Percentiles rank a stretch among this genome's conserved stretches.
Conservation (phyloP, 2,888 invertebrate genomes). For the Troilus luridus region DNA sequence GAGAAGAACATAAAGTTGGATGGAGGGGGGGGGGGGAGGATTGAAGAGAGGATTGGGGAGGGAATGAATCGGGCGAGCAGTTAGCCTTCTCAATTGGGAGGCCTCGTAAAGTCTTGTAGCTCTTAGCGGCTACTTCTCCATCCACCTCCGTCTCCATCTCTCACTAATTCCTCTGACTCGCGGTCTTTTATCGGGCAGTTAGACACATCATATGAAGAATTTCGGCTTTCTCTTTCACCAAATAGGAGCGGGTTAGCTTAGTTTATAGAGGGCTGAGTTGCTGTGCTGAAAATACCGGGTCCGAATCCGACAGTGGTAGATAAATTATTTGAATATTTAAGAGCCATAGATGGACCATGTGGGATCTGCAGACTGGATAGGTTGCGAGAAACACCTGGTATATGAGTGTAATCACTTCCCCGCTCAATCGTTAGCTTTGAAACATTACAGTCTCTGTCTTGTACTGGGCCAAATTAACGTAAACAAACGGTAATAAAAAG, state of each 20-base stretch:
- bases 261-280: too few species aligned
- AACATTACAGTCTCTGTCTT: too few species aligned
- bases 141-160: neutral
- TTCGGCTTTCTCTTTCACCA: neutral
- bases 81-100: neutral
- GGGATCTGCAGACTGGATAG: too few species aligned
- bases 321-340: too few species aligned
- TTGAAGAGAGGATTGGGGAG: constrained; percentile 2
- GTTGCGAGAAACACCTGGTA: too few species aligned
- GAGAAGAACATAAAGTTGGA: constrained; percentile 4
- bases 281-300: too few species aligned
- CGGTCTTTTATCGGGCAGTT: neutral
- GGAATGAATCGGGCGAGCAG: neutral
- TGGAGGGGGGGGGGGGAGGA: neutral
- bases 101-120: neutral
- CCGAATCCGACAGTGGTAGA: too few species aligned
- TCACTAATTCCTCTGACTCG: constrained; percentile 8
- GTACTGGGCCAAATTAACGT: too few species aligned
- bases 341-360: too few species aligned
- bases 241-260: neutral
- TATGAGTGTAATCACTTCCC: too few species aligned
- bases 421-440: too few species aligned
- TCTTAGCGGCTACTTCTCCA: neutral
- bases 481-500: too few species aligned
- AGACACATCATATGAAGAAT: neutral